These are phyloP conservation scores for Hylia prasina DNA, from an alignment of 2,113 vertebrate species.

Conservation along the genomic window DNA sequence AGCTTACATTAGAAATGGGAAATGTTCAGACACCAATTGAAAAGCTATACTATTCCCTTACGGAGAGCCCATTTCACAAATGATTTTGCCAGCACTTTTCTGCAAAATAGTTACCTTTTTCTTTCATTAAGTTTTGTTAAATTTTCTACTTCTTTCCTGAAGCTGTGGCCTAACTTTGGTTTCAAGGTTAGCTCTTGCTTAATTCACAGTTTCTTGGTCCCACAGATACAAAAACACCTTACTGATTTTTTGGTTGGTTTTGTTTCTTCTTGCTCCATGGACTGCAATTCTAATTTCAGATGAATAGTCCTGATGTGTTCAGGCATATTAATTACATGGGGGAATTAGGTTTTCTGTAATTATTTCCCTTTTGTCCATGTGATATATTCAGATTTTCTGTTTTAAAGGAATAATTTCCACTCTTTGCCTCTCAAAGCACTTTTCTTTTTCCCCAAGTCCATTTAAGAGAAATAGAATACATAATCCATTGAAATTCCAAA, in stretches of 20 bases:
- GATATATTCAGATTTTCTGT: neutral
- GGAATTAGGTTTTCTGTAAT: neutral
- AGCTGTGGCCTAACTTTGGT: neutral
- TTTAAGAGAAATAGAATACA: neutral
- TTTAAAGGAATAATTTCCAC: neutral
- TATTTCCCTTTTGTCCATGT: neutral
- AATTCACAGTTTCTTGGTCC: neutral
- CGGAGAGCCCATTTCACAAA: neutral
- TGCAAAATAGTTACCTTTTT: neutral
- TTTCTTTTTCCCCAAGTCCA: neutral
- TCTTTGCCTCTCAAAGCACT: neutral
- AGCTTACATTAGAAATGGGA: neutral
- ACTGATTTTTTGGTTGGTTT: accelerated
- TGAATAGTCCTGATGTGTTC: neutral
- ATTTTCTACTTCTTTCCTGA: neutral
- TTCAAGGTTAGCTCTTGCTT: neutral
- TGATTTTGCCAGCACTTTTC: neutral
- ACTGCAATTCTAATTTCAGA: neutral
- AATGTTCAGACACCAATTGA: neutral
- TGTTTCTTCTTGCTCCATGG: neutral
- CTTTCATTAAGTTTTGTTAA: neutral
- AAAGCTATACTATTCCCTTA: neutral
- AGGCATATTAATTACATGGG: neutral
- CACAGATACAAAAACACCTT: neutral
- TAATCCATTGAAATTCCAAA: neutral